Percentiles rank a stretch among this genome's conserved stretches.
phyloP scores from a whole-genome alignment of 2,113 vertebrate genomes.

The Crotophaga sulcirostris region DNA sequence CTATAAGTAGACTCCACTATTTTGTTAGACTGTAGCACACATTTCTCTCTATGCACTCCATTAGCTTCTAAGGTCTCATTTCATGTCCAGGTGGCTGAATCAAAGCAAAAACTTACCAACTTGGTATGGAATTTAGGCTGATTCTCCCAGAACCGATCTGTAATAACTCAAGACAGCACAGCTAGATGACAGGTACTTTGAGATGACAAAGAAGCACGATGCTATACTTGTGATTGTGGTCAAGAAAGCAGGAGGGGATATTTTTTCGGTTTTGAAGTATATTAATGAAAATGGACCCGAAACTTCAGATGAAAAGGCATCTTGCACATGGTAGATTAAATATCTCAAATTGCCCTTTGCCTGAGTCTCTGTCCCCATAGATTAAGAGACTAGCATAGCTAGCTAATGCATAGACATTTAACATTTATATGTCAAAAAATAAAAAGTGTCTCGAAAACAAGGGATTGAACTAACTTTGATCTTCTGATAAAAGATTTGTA shows the following conservation, averaged over 20 bases:
- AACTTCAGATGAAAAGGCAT: neutral
- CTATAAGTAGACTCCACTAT: neutral
- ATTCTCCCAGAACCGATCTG: neutral
- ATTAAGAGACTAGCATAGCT: neutral
- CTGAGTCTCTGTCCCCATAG: neutral
- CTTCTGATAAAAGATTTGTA: neutral
- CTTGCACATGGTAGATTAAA: neutral
- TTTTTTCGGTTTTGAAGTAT: neutral
- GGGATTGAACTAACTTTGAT: neutral
- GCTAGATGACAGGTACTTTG: neutral
- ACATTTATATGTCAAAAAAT: neutral
- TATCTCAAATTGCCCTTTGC: neutral
- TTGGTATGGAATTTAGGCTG: neutral
- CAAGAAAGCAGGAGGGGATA: neutral
- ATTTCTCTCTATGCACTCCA: neutral
- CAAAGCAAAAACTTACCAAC: neutral
- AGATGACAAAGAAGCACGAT: neutral
- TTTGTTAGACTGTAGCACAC: neutral
- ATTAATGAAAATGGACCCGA: neutral
- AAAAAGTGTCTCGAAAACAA: neutral
- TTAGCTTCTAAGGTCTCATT: neutral
- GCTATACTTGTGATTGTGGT: neutral
- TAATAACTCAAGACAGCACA: neutral
- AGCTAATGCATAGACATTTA: neutral
- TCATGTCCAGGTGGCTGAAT: neutral